A percentile compares a stretch with the other conserved stretches of the same genome.
These are phyloP conservation scores for Temnothorax ravouxi DNA, from an alignment of 2,888 invertebrate species.

Conservation along the genomic window DNA sequence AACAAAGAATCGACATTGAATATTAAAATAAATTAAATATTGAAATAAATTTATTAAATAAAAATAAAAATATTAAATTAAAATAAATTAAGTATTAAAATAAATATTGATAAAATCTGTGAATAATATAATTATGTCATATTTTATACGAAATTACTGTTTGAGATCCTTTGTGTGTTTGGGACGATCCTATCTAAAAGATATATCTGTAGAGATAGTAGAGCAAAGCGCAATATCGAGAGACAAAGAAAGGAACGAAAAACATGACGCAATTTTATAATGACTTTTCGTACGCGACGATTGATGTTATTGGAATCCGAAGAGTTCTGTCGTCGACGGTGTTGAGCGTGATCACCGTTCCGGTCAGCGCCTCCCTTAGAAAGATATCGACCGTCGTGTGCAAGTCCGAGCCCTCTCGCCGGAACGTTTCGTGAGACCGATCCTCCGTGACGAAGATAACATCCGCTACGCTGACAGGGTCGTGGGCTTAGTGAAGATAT, in stretches of 20 bases:
- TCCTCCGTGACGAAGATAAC: slow-evolving; percentile 92
- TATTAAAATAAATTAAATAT: neutral
- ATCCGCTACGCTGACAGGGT: slow-evolving; percentile 87
- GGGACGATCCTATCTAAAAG: neutral
- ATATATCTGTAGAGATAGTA: neutral
- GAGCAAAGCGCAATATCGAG: neutral
- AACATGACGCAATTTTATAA: slow-evolving; percentile 8
- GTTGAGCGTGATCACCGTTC: slow-evolving; percentile 89
- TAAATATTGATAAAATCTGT: neutral
- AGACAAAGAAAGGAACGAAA: neutral
- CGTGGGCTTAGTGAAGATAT: slow-evolving; percentile 67
- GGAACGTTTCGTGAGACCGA: slow-evolving; percentile 90
- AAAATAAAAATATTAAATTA: too few relatives aligned
- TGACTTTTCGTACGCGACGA: slow-evolving; percentile 88
- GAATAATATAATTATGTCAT: neutral
- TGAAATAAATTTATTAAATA: too few relatives aligned
- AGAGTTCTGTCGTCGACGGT: slow-evolving; percentile 91
- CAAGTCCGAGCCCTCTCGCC: slow-evolving; percentile 90
- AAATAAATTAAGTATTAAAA: neutral
- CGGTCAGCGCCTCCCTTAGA: slow-evolving; percentile 91
- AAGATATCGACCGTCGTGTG: slow-evolving; percentile 89
- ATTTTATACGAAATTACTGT: neutral
- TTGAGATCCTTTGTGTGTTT: neutral
- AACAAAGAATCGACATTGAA: neutral
- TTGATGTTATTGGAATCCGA: slow-evolving; percentile 91